phyloP scores from a whole-genome alignment of 2,113 vertebrate genomes.

The Sigmodon hispidus region DNA sequence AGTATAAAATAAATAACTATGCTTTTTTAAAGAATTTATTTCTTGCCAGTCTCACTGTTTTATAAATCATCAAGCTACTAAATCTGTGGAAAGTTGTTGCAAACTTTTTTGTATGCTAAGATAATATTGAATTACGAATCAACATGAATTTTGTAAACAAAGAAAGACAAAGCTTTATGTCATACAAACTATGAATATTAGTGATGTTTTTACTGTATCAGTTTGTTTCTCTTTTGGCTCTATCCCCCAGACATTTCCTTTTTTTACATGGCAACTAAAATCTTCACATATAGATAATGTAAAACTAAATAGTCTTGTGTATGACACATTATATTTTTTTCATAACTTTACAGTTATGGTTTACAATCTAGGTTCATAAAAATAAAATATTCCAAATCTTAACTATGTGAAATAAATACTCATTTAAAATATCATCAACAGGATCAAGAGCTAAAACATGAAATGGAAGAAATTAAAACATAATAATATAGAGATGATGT shows the following conservation, averaged over 20 bases:
- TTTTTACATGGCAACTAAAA: neutral
- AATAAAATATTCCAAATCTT: conserved; percentile 26
- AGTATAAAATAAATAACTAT: neutral
- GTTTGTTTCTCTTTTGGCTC: neutral
- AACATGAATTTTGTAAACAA: neutral
- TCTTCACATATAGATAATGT: neutral
- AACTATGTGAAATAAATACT: conserved; percentile 8
- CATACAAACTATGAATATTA: neutral
- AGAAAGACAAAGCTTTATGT: neutral
- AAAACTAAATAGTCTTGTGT: neutral
- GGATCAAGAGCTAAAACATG: conserved; percentile 27
- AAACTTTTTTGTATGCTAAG: neutral
- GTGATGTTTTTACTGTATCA: neutral
- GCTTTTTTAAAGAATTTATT: neutral
- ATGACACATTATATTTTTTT: neutral
- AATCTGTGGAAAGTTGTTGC: neutral
- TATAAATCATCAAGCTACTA: neutral
- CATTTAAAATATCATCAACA: neutral
- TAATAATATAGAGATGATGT: neutral
- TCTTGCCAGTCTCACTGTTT: neutral
- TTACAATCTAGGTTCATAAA: neutral
- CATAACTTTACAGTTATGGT: neutral
- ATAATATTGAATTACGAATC: neutral
- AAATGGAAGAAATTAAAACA: neutral
- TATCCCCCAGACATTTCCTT: neutral